Conservation (phyloP, 1,140 invertebrate species). For the Anastrepha obliqua region DNA sequence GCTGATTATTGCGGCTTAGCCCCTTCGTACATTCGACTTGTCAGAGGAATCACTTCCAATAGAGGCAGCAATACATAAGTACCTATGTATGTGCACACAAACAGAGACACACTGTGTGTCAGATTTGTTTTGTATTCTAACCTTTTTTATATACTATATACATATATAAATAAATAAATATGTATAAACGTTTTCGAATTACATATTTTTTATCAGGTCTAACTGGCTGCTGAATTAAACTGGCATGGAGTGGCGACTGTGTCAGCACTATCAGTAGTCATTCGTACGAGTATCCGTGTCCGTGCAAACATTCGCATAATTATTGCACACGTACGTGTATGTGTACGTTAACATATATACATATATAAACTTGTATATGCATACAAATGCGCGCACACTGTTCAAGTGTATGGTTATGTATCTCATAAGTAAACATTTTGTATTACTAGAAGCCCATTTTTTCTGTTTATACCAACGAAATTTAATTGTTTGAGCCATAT, state of each 20-base stretch:
- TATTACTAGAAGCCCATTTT: not conserved
- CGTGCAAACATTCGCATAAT: conserved; percentile 4
- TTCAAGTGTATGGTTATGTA: not conserved
- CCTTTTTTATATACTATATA: not conserved
- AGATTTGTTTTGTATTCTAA: conserved; percentile 2
- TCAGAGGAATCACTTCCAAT: not conserved
- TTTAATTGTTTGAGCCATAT: not conserved
- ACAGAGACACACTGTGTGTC: not conserved
- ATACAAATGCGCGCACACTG: too few species aligned
- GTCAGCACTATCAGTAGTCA: not conserved
- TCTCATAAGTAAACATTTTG: not conserved
- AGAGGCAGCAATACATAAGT: not conserved
- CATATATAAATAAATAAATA: not conserved
- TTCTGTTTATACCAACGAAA: not conserved
- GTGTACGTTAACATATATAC: too few species aligned
- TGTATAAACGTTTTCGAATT: not conserved
- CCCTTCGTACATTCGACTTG: too few species aligned
- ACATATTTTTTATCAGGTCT: conserved; percentile 36
- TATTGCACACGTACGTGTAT: not conserved
- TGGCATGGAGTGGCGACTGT: not conserved
- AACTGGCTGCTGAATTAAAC: conserved; percentile 22
- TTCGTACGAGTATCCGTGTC: not conserved
- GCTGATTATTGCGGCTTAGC: not conserved
- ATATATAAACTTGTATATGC: too few species aligned
- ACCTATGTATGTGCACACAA: not conserved